Conservation (phyloP, 2,888 invertebrate genomes). For the Amphipoea lucens region DNA sequence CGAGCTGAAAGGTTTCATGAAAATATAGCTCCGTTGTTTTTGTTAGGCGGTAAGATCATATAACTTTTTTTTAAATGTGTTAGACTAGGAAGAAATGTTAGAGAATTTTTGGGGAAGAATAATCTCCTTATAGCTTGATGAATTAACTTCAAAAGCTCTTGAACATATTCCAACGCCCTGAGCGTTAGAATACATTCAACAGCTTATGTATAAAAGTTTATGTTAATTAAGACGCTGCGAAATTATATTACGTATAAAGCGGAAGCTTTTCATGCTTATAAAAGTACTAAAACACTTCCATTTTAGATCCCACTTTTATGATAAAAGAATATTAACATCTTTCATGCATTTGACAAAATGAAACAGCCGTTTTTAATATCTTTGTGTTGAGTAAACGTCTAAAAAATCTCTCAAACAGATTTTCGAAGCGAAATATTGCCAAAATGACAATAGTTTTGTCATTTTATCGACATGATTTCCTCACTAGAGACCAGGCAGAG, state of each 20-base stretch:
- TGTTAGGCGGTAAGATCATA: neutral
- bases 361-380: neutral
- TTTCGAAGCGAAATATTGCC: neutral
- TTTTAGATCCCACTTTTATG: slow-evolving; percentile 15
- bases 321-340: slow-evolving; percentile 19
- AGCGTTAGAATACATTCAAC: too few species aligned
- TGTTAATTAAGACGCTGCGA: slow-evolving; percentile 43
- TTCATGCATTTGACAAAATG: slow-evolving; percentile 3
- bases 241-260: slow-evolving; percentile 34
- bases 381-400: neutral
- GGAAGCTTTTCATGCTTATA: slow-evolving; percentile 35
- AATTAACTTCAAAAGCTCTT: slow-evolving; percentile 52
- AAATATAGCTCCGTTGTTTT: slow-evolving; percentile 25
- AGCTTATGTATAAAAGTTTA: slow-evolving; percentile 34
- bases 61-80: slow-evolving; percentile 3
- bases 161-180: slow-evolving; percentile 47
- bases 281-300: slow-evolving; percentile 30
- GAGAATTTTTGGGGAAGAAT: slow-evolving; percentile 35
- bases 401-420: neutral
- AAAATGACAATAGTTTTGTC: slow-evolving; percentile 21
- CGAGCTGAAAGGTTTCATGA: slow-evolving; percentile 1
- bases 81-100: slow-evolving; percentile 4
- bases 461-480: slow-evolving; percentile 51
- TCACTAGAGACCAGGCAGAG: slow-evolving; percentile 62
- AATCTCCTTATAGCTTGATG: slow-evolving; percentile 45